phyloP scores from a whole-genome alignment of 1,140 invertebrate genomes.

The Nasonia longicornis region DNA sequence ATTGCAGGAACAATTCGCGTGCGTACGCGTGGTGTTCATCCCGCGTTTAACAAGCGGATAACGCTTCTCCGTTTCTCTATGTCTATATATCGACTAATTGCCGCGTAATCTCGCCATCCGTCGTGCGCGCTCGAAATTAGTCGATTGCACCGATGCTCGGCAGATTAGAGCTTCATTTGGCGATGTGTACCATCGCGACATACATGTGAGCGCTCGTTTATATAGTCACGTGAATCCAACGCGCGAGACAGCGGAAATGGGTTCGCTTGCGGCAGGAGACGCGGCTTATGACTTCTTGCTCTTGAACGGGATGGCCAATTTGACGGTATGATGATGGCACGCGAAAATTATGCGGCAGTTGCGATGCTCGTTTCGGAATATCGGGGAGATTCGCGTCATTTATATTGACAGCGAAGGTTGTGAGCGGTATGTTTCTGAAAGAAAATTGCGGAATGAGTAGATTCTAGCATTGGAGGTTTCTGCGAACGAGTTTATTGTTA shows the following conservation, averaged over 20 bases:
- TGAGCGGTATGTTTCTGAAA: too few relatives aligned
- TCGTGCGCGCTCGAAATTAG: constrained; percentile 44
- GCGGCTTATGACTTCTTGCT: neutral
- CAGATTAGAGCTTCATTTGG: constrained; percentile 49
- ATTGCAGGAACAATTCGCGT: neutral
- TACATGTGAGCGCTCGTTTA: neutral
- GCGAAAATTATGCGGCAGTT: neutral
- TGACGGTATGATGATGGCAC: neutral
- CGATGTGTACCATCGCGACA: neutral
- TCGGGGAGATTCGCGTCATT: neutral
- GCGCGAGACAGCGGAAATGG: too few relatives aligned
- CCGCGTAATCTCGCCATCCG: constrained; percentile 48
- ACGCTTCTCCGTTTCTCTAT: neutral
- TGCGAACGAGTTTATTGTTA: too few relatives aligned
- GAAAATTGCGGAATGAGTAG: too few relatives aligned
- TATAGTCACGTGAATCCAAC: too few relatives aligned
- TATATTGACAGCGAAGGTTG: too few relatives aligned
- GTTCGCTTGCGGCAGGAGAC: too few relatives aligned
- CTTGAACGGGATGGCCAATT: neutral
- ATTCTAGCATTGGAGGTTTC: too few relatives aligned
- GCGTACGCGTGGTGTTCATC: too few relatives aligned
- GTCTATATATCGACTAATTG: constrained; percentile 48
- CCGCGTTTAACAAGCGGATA: neutral
- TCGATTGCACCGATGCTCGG: constrained; percentile 42
- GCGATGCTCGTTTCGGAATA: neutral